Percentiles rank a stretch among this genome's conserved stretches.
Conservation (phyloP, 2,888 invertebrate species). For the Liodrosophila aerea region DNA sequence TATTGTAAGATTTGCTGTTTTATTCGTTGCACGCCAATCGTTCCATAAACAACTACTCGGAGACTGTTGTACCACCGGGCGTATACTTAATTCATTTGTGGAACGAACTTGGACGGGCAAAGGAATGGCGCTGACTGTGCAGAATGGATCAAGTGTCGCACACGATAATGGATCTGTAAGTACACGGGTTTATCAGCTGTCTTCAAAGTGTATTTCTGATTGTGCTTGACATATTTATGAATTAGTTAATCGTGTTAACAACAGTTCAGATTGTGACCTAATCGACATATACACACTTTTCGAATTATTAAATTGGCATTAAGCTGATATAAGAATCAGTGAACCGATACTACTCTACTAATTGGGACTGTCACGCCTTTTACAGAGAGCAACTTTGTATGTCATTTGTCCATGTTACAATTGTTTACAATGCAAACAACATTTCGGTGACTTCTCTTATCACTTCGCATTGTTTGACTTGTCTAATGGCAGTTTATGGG, state of each 20-base stretch:
- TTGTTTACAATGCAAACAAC: too few relatives aligned
- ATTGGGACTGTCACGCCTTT: not conserved
- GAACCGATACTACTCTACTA: constrained; percentile 3
- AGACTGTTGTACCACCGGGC: constrained; percentile 26
- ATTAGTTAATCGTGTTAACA: constrained; percentile 11
- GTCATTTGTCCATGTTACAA: constrained; percentile 12
- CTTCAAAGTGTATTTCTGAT: constrained; percentile 15
- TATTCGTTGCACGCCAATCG: constrained; percentile 61
- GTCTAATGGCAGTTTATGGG: constrained; percentile 26
- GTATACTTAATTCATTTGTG: constrained; percentile 55
- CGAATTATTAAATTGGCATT: constrained; percentile 32
- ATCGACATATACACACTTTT: constrained; percentile 18
- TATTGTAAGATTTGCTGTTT: constrained; percentile 54
- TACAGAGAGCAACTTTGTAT: constrained; percentile 12
- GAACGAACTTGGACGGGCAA: constrained; percentile 9
- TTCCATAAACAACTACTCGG: constrained; percentile 43
- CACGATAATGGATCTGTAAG: constrained; percentile 57
- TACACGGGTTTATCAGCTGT: constrained; percentile 29
- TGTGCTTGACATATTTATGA: constrained; percentile 38
- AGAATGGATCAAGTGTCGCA: constrained; percentile 44
- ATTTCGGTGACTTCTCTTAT: constrained; percentile 38
- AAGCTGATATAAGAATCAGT: constrained; percentile 9
- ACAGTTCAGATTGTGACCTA: constrained; percentile 20
- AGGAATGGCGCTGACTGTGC: constrained; percentile 50
- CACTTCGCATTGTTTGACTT: constrained; percentile 22